Percentiles rank a stretch among this genome's conserved stretches.
Evolutionary conservation across 2,797 vertebrate genomes (phyloP).

Genomic region (Neomorphus geoffroyi): DNA sequence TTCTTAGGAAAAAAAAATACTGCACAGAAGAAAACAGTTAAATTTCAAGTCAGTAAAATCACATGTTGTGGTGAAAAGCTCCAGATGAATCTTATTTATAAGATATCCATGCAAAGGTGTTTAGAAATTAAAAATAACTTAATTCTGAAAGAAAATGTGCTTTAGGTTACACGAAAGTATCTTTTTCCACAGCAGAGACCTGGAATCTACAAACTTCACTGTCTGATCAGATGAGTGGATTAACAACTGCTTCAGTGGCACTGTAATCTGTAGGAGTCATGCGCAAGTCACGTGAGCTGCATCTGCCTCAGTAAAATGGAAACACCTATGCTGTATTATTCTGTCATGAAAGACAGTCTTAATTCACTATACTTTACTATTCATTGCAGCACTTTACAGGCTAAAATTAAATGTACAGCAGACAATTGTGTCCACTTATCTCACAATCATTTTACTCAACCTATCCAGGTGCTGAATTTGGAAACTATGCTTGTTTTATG

Average conservation of each 20-base stretch:
- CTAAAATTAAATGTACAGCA: not conserved
- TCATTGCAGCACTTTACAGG: not conserved
- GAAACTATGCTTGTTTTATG: not conserved
- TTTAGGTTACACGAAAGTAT: not conserved
- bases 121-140: slow-evolving; percentile 21
- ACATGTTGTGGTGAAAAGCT: not conserved
- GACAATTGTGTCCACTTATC: not conserved
- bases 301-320: not conserved
- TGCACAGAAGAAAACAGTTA: not conserved
- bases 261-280: accelerated
- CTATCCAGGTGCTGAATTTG: accelerated
- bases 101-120: not conserved
- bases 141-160: not conserved
- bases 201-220: not conserved
- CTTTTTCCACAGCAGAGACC: not conserved
- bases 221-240: not conserved
- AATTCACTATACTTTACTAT: not conserved
- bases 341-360: not conserved
- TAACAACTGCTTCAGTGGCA: not conserved
- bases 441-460: not conserved
- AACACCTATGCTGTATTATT: not conserved
- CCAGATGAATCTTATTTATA: not conserved
- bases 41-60: slow-evolving; percentile 22
- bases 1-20: not conserved
- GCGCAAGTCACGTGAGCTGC: not conserved